Percentiles rank a stretch among this genome's conserved stretches.
phyloP scores from a whole-genome alignment of 2,113 vertebrate species.

The Campylorhamphus procurvoides region DNA sequence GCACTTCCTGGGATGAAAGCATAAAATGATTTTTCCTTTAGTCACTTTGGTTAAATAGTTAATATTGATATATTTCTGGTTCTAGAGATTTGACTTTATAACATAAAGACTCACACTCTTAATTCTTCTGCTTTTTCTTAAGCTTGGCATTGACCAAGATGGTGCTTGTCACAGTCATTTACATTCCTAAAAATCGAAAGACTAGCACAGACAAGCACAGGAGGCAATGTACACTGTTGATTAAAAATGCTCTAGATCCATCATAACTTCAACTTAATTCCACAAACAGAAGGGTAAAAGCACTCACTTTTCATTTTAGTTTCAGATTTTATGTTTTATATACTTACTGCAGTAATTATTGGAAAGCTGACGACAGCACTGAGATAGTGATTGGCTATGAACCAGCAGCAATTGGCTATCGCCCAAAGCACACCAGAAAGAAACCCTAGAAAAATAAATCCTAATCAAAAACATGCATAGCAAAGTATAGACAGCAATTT shows the following conservation, averaged over 20 bases:
- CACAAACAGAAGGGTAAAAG: background rate
- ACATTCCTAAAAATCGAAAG: background rate
- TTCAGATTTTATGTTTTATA: background rate
- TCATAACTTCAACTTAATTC: background rate
- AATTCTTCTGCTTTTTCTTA: background rate
- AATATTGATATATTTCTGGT: background rate
- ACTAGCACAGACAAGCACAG: background rate
- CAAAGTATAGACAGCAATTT: background rate
- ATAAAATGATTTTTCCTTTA: background rate
- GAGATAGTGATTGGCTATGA: constrained; percentile 85
- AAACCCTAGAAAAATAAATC: constrained; percentile 77
- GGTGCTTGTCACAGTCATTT: background rate
- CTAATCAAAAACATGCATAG: background rate
- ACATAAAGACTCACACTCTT: background rate
- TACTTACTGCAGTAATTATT: constrained; percentile 87
- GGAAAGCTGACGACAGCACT: constrained; percentile 87
- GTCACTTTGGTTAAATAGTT: background rate
- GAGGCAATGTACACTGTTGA: background rate
- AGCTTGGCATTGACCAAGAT: background rate
- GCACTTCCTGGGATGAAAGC: background rate
- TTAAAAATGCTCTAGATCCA: background rate
- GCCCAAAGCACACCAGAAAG: constrained; percentile 87
- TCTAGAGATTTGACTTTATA: background rate
- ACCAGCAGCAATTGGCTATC: constrained; percentile 85
- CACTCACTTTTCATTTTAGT: background rate